Conservation (phyloP, 2,797 vertebrate genomes). For the Melanotaenia maccullochi region DNA sequence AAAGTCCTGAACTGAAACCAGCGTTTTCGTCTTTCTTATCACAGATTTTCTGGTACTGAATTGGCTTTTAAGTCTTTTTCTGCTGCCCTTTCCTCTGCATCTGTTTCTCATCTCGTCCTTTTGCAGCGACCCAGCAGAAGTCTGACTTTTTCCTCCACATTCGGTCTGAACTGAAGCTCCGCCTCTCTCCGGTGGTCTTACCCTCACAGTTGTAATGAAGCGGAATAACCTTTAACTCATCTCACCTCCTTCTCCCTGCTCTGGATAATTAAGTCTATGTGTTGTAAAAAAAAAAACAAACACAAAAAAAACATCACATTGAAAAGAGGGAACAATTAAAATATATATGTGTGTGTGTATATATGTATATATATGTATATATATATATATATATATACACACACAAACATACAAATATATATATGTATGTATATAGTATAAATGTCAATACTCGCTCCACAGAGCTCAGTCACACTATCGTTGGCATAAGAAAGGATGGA, state of each 20-base stretch:
- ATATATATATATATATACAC: slow-evolving; percentile 32
- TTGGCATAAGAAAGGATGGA: slow-evolving; percentile 78
- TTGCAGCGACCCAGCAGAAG: neutral
- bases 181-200: neutral
- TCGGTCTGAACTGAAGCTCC: neutral
- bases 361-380: too few species aligned
- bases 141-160: neutral
- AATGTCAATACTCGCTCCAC: slow-evolving; percentile 78
- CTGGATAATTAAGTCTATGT: slow-evolving; percentile 49
- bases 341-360: slow-evolving; percentile 61
- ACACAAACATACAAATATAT: too few species aligned
- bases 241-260: neutral
- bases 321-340: slow-evolving; percentile 82
- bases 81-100: neutral
- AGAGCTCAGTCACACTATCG: slow-evolving; percentile 75
- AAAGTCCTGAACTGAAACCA: neutral
- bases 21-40: neutral
- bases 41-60: neutral
- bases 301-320: slow-evolving; percentile 69
- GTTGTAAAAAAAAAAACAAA: slow-evolving; percentile 31
- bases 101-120: neutral
- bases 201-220: slow-evolving; percentile 22
- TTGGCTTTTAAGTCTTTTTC: neutral
- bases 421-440: slow-evolving; percentile 75
- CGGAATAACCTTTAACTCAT: slow-evolving; percentile 22